Evolutionary conservation across 2,888 invertebrate genomes (phyloP), one percentile per base, ranked within the genome.

Genomic region (Synergus japonicus): DNA sequence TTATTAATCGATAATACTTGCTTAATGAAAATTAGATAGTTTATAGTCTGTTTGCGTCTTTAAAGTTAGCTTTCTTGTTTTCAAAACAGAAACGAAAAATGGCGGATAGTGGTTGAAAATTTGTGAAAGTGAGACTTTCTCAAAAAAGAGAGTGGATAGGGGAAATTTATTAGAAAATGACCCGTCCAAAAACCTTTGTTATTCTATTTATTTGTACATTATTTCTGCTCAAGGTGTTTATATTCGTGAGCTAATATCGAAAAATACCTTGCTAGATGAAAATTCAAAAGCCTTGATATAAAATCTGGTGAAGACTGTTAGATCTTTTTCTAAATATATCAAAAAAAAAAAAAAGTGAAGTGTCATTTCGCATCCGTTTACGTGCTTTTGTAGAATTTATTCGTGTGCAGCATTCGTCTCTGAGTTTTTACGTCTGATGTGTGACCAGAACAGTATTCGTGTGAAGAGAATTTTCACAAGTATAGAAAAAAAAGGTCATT

Each of bases 1-100:
- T 90, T 90, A 90, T 83, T 89, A 90, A 80, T 77, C 78, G 73
- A 80, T 77, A 76, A 78, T 43, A 18, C 29, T 49, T 81, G 78
- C 77, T 76, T 81, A 76, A 64, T 22, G 76, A 44, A 63, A 77
- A 15, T 43, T 73, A 79, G 67, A 81, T 79, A 67, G 79, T 65
- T 76, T 78, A 43, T 81, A 60, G 64, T 54, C 49, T 79, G 43
- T 83, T 78, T 83, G 78, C 80, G 82, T 83, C 80, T 76, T 76
- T 73, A n/a, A 37, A 73, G 29, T 43, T 76, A 49, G 46, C 58
- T 79, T 54, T 2, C 29, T 44, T 15, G 43, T 80, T 76, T 37
- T 12, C 54, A 37, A 37, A 37, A 37, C 0, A 29, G 3, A 29
- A 29, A 29, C 3, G n/a, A n/a, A 77, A 64, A 41, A 46, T 65